Conservation (phyloP, 2,888 invertebrate species). For the Portevinia maculata region DNA sequence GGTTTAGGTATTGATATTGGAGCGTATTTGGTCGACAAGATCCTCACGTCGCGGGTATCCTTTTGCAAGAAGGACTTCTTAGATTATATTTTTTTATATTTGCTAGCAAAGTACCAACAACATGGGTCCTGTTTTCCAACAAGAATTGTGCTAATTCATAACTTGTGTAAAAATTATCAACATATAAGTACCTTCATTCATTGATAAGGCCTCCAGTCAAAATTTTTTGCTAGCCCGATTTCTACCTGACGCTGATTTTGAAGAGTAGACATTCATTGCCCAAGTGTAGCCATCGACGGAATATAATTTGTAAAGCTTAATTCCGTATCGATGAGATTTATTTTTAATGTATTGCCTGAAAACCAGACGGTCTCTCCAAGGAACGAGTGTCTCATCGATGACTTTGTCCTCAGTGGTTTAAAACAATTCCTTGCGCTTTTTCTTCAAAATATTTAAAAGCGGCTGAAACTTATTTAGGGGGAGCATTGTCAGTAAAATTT, state of each 20-base stretch:
- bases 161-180: no score
- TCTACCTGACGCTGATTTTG: constrained; percentile 44
- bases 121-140: constrained; percentile 28
- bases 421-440: constrained; percentile 25
- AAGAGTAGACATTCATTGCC: constrained; percentile 51
- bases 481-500: no score
- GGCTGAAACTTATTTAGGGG: constrained; percentile 15
- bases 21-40: no score
- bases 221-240: constrained; percentile 38
- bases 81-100: constrained; percentile 46
- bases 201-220: constrained; percentile 8
- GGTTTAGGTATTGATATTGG: no score
- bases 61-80: no score
- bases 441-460: constrained; percentile 4
- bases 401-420: constrained; percentile 36
- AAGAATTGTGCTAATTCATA: constrained; percentile 37
- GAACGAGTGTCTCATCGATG: no score
- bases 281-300: constrained; percentile 54
- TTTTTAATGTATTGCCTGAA: constrained; percentile 68
- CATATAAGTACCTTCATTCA: no score
- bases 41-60: no score
- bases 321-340: constrained; percentile 59
- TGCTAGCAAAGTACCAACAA: constrained; percentile 55
- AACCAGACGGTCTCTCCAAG: constrained; percentile 66
- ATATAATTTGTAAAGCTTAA: constrained; percentile 58